Evolutionary conservation across 1,140 invertebrate genomes (phyloP).

Genomic region (Ceratina australensis): DNA sequence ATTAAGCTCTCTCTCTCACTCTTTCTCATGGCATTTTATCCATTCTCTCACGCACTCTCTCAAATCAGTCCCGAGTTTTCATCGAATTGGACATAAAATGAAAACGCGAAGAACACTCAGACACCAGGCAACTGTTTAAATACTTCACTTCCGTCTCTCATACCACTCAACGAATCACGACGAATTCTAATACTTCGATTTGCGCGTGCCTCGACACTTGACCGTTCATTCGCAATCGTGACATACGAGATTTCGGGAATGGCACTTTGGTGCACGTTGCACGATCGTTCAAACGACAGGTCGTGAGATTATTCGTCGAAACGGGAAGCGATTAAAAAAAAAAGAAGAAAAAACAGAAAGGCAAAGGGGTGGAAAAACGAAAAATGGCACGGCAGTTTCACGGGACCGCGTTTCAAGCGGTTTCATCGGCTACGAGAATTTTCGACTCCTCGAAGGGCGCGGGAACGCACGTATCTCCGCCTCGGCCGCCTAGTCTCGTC

Average conservation of each 20-base stretch:
- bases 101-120: conserved; percentile 3
- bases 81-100: conserved; percentile 31
- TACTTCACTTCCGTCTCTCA: conserved; percentile 18
- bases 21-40: background rate
- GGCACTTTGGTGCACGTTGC: conserved; percentile 67
- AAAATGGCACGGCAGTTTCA: conserved; percentile 77
- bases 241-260: conserved; percentile 48
- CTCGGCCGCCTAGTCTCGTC: conserved; percentile 1
- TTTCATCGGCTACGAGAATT: conserved; percentile 21
- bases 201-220: conserved; percentile 36
- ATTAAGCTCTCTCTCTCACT: conserved; percentile 30
- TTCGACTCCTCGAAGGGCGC: conserved; percentile 29
- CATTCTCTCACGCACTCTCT: conserved; percentile 2
- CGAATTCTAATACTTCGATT: conserved; percentile 48
- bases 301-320: conserved; percentile 3
- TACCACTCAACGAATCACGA: conserved; percentile 1
- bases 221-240: conserved; percentile 19
- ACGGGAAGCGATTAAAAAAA: conserved; percentile 9
- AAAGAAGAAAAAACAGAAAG: conserved; percentile 22
- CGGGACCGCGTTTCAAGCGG: conserved; percentile 72
- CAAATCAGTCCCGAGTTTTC: background rate
- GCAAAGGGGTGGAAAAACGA: conserved; percentile 27
- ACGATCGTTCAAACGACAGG: background rate
- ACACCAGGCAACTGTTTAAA: conserved; percentile 15
- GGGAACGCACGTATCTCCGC: background rate